Evolutionary conservation across 1,140 invertebrate species (phyloP).

Genomic region (Pseudomyrmex cubaensis): DNA sequence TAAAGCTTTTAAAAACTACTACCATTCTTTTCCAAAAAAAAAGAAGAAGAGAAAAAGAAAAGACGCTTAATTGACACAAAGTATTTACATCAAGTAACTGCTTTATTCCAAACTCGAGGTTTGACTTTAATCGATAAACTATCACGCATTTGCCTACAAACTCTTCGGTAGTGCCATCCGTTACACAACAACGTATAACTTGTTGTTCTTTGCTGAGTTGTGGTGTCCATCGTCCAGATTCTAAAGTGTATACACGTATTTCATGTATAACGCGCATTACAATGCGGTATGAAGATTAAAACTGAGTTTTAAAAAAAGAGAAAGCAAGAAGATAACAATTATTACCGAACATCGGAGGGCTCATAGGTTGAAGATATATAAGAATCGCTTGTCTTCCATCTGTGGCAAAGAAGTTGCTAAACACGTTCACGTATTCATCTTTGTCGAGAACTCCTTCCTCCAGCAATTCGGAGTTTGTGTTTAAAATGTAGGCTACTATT

Average conservation of each 20-base stretch:
- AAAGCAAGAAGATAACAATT: background rate
- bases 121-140: constrained; percentile 84
- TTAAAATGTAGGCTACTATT: constrained; percentile 86
- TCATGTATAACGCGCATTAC: constrained; percentile 17
- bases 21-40: background rate
- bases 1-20: background rate
- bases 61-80: background rate
- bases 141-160: constrained; percentile 86
- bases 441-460: constrained; percentile 89
- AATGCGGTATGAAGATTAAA: background rate
- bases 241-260: constrained; percentile 71
- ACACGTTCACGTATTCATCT: constrained; percentile 86
- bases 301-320: background rate
- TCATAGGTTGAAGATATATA: constrained; percentile 85
- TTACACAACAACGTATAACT: constrained; percentile 84
- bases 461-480: constrained; percentile 86
- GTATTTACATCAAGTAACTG: constrained; percentile 85
- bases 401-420: constrained; percentile 86
- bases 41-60: background rate
- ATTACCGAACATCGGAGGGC: constrained; percentile 83
- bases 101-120: constrained; percentile 84
- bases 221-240: constrained; percentile 85
- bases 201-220: constrained; percentile 76
- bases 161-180: constrained; percentile 83
- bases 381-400: constrained; percentile 84